These are phyloP conservation scores for Isurus oxyrinchus DNA, from an alignment of 2,113 vertebrate genomes.

Conservation along the genomic window DNA sequence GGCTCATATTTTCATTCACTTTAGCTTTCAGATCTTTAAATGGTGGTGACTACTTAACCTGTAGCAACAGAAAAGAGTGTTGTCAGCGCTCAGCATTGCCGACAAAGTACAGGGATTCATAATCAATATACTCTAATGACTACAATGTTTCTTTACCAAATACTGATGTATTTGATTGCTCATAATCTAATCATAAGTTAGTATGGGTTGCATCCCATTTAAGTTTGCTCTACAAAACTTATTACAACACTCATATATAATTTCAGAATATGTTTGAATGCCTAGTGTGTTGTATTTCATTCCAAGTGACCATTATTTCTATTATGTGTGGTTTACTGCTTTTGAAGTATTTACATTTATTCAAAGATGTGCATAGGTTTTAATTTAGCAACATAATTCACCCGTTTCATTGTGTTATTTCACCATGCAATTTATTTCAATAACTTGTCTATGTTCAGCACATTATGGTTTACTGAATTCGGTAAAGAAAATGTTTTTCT, in stretches of 20 bases:
- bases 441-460: background rate
- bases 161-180: background rate
- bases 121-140: background rate
- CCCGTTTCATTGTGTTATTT: background rate
- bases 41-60: background rate
- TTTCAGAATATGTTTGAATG: background rate
- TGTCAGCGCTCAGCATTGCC: background rate
- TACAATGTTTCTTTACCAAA: background rate
- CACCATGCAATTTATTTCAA: background rate
- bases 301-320: background rate
- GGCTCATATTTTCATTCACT: background rate
- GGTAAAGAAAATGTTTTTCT: background rate
- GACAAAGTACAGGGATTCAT: background rate
- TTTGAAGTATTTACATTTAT: background rate
- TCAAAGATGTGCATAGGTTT: background rate
- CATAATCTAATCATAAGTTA: background rate
- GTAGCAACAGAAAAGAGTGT: background rate
- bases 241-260: background rate
- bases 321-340: background rate
- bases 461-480: background rate
- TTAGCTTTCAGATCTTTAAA: background rate
- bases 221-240: background rate
- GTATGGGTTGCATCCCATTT: background rate
- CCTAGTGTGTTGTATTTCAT: background rate
- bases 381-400: background rate